Evolutionary conservation across 1,140 invertebrate species (phyloP).

Genomic region (Drosophila fuyamai): DNA sequence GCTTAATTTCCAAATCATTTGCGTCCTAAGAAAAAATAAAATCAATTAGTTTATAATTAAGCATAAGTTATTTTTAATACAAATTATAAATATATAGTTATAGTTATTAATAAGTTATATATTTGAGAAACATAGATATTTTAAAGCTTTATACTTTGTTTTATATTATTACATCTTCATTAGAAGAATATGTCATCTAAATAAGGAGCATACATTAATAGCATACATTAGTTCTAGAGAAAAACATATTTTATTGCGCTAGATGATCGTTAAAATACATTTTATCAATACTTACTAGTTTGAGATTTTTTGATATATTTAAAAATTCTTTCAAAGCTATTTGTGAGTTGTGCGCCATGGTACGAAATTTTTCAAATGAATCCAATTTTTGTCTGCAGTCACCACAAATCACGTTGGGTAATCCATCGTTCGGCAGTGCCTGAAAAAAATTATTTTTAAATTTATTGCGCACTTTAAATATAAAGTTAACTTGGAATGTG

Average conservation of each 20-base stretch:
- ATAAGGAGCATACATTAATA: no score
- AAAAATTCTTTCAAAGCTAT: slow-evolving; percentile 67
- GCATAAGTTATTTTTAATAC: no score
- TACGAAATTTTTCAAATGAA: slow-evolving; percentile 78
- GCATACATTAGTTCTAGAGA: no score
- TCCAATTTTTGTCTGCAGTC: slow-evolving; percentile 71
- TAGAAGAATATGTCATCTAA: no score
- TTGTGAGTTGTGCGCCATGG: slow-evolving; percentile 74
- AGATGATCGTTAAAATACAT: no score
- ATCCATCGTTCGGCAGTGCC: slow-evolving; percentile 75
- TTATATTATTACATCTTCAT: no score
- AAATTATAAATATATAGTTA: not conserved
- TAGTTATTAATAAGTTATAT: no score
- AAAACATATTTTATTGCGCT: no score
- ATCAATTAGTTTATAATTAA: not conserved
- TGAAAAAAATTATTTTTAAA: slow-evolving; percentile 38
- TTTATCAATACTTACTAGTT: slow-evolving; percentile 52
- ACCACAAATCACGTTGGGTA: slow-evolving; percentile 71
- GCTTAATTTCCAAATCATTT: slow-evolving; percentile 59
- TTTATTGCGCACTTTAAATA: not conserved
- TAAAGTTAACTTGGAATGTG: not conserved
- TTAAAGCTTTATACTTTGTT: no score
- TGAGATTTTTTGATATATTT: slow-evolving; percentile 38
- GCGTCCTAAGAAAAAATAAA: slow-evolving; percentile 42
- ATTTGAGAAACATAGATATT: no score